These are phyloP conservation scores for Ciconia boyciana DNA, from an alignment of 2,113 vertebrate genomes.

Conservation along the genomic window DNA sequence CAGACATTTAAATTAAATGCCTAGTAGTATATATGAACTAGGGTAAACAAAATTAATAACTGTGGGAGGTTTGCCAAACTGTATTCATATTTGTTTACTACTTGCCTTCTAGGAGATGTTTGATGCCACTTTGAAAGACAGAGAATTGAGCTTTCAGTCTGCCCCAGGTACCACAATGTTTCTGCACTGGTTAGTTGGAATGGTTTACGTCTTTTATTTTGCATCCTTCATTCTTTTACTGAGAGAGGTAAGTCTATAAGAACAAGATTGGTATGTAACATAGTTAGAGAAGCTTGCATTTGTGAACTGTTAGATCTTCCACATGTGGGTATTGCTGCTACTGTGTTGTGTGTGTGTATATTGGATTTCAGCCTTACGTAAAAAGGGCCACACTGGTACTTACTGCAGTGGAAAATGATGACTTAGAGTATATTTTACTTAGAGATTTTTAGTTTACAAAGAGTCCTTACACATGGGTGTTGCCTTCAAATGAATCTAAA, in stretches of 20 bases:
- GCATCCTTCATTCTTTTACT: conserved; percentile 96
- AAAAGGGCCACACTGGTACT: background rate
- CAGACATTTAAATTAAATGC: background rate
- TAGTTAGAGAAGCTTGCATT: background rate
- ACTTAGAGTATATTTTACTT: background rate
- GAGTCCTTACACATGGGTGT: background rate
- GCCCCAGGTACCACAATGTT: conserved; percentile 97
- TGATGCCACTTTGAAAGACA: conserved; percentile 91
- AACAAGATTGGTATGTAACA: background rate
- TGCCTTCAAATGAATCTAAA: background rate
- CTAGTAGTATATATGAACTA: background rate
- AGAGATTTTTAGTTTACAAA: background rate
- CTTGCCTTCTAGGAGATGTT: conserved; percentile 89
- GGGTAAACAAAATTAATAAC: background rate
- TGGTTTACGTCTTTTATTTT: conserved; percentile 98
- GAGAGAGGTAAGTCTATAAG: conserved; percentile 81
- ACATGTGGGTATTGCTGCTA: background rate
- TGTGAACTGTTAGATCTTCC: background rate
- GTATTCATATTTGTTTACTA: background rate
- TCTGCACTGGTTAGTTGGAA: conserved; percentile 95
- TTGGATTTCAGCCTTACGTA: background rate
- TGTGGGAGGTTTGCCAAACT: background rate
- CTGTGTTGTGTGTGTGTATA: background rate
- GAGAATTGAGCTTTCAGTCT: conserved; percentile 92
- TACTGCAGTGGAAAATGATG: background rate